Evolutionary conservation across 2,888 invertebrate genomes (phyloP).

Genomic region (Chydorus sphaericus): DNA sequence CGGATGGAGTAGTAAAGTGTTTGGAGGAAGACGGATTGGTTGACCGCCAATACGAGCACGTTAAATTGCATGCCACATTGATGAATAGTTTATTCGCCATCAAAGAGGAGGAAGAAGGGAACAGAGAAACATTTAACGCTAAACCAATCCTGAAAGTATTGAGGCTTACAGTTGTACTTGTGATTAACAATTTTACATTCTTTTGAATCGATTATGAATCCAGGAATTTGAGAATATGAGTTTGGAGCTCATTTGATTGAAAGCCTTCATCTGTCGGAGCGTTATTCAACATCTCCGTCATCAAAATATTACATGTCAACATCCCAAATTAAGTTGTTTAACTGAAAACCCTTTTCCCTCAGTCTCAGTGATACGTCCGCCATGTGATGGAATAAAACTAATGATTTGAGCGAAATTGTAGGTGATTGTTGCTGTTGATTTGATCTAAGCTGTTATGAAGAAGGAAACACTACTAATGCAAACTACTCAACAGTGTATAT

Average conservation of each 20-base stretch:
- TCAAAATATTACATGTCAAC: conserved; percentile 39
- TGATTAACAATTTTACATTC: neutral
- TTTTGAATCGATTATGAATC: too few relatives aligned
- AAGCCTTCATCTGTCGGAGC: conserved; percentile 54
- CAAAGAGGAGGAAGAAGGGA: conserved; percentile 19
- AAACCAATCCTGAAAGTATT: conserved; percentile 17
- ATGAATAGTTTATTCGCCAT: conserved; percentile 50
- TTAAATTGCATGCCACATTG: conserved; percentile 76
- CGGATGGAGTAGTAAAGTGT: conserved; percentile 42
- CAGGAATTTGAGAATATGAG: conserved; percentile 42
- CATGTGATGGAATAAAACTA: neutral
- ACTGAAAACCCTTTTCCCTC: neutral
- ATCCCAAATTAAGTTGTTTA: conserved; percentile 10
- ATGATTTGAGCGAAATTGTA: neutral
- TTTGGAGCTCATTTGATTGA: conserved; percentile 53
- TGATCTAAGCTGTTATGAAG: neutral
- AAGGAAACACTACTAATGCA: neutral
- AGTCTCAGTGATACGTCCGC: neutral
- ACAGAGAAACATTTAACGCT: conserved; percentile 20
- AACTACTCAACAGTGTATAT: too few relatives aligned
- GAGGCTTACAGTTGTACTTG: neutral
- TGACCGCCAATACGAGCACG: conserved; percentile 37
- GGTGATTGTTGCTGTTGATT: neutral
- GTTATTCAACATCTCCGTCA: conserved; percentile 32
- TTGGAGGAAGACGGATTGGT: conserved; percentile 45